Evolutionary conservation across 1,140 invertebrate genomes (phyloP).

Genomic region (Ceratitis capitata): DNA sequence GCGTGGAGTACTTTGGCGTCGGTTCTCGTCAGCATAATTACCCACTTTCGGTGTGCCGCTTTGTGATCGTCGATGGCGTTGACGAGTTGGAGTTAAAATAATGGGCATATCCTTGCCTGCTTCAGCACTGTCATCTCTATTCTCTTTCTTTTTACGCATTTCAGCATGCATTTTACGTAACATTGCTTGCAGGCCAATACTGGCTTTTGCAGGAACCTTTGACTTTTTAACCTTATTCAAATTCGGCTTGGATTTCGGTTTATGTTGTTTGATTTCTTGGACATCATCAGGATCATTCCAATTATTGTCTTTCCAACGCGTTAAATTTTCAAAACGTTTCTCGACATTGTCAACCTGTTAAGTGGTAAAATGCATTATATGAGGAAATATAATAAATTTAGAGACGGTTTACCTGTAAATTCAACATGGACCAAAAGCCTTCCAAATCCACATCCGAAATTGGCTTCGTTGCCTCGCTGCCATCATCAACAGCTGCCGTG

Average conservation of each 20-base stretch:
- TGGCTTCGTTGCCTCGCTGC: slow-evolving; percentile 68
- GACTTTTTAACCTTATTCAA: slow-evolving; percentile 44
- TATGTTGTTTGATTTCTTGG: slow-evolving; percentile 43
- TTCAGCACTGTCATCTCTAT: background rate
- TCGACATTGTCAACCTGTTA: slow-evolving; percentile 67
- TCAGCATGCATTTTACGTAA: slow-evolving; percentile 53
- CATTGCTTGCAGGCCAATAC: slow-evolving; percentile 51
- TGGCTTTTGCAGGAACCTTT: slow-evolving; percentile 49
- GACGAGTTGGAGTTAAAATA: slow-evolving; percentile 15
- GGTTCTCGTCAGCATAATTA: background rate
- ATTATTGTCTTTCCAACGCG: slow-evolving; percentile 65
- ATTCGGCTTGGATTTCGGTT: slow-evolving; percentile 40
- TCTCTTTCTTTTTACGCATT: slow-evolving; percentile 46
- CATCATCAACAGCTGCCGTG: slow-evolving; percentile 45
- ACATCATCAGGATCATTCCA: slow-evolving; percentile 68
- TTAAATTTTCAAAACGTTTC: slow-evolving; percentile 68
- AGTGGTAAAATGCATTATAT: background rate
- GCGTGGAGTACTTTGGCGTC: background rate
- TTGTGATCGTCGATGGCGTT: slow-evolving; percentile 24
- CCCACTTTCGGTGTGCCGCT: background rate
- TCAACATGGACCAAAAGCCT: slow-evolving; percentile 82
- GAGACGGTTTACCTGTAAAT: slow-evolving; percentile 67
- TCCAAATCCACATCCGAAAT: slow-evolving; percentile 75
- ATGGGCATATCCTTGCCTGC: background rate
- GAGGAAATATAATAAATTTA: background rate